Base-by-base conservation (phyloP, 2,113 vertebrate genomes). In the Cyprinodon brontotheroides region DNA sequence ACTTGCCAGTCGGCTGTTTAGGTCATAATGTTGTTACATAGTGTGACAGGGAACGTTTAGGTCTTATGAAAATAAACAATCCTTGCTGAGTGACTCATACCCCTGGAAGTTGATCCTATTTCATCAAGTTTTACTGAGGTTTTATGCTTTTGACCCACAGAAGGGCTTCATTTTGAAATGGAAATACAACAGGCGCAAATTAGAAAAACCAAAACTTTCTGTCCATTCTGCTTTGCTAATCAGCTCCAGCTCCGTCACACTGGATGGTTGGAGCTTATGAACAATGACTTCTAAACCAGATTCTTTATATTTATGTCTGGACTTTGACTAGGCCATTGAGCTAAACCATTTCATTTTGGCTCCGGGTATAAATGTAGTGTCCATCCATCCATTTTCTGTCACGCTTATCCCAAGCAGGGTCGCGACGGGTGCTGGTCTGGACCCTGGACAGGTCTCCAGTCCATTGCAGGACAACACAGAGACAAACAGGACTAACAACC, bases 1-100 rank as follows among this genome's bases (percentile, higher is more conserved):
- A 74, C 64, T 79, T 67, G 2, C 70, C 75, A 80, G 87, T 81
- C 86, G 84, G 60, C 81, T 86, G 78, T 88, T 85, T 79, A 68
- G 39, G 17, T 57, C 20, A 57, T 20, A 2, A n/a, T 9, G 17
- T n/a, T n/a, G 1, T 57, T 41, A 41, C 9, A 6, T 41, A 6
- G 41, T 41, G 41, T 9, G 41, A 41, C 20, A 9, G 20, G 5
- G 43, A 45, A 11, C n/a, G 20, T 14, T 9, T 14, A 57, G 4
- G 50, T n/a, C 7, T 57, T 57, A 57, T 20, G 9, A 57, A 8
- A 6, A 20, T 53, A 20, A 53, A 53, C 17, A 4, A 9, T 3
- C 14, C 8, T 53, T 0, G 4, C 15, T 17, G 4, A 20, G 48
- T 15, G 15, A 53, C 13, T 14, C 6, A 14, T 50, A 53, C 17